These are phyloP conservation scores for Epinephelus lanceolatus DNA, from an alignment of 2,113 vertebrate genomes.

Conservation along the genomic window DNA sequence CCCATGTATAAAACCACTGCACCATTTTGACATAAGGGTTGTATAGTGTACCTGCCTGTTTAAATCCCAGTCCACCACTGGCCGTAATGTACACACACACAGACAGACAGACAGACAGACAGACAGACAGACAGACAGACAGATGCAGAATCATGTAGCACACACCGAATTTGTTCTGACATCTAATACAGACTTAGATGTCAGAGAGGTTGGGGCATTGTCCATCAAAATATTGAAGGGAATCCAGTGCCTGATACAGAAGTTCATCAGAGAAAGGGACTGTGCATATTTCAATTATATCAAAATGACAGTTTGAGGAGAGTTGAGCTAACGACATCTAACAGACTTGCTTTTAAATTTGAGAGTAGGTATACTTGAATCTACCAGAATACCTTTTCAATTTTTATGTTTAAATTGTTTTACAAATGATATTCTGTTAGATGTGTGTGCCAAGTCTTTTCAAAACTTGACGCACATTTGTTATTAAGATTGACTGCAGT, in stretches of 20 bases:
- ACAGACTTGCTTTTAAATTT: not conserved
- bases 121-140: slow-evolving; percentile 5
- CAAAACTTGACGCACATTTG: not conserved
- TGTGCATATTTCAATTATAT: slow-evolving; percentile 3
- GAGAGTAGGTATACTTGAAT: not conserved
- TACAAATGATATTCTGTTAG: not conserved
- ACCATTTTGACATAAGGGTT: not conserved
- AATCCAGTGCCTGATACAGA: slow-evolving; percentile 39
- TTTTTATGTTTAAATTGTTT: not conserved
- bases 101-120: slow-evolving; percentile 25
- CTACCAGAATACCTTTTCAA: not conserved
- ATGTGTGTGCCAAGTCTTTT: not conserved
- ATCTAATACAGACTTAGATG: slow-evolving; percentile 32
- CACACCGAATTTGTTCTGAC: slow-evolving; percentile 54
- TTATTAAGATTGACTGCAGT: not conserved
- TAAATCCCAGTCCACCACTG: slow-evolving; percentile 24
- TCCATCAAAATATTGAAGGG: slow-evolving; percentile 62
- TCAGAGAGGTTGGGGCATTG: slow-evolving; percentile 63
- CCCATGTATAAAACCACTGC: not conserved
- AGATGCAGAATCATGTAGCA: slow-evolving; percentile 60
- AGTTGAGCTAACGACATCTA: not conserved
- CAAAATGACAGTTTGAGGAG: slow-evolving; percentile 7
- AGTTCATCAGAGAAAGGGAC: not conserved
- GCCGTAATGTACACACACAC: slow-evolving; percentile 28
- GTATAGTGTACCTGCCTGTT: not conserved